Base-by-base conservation (phyloP, 2,113 vertebrate species). In the Perca schrenkii region DNA sequence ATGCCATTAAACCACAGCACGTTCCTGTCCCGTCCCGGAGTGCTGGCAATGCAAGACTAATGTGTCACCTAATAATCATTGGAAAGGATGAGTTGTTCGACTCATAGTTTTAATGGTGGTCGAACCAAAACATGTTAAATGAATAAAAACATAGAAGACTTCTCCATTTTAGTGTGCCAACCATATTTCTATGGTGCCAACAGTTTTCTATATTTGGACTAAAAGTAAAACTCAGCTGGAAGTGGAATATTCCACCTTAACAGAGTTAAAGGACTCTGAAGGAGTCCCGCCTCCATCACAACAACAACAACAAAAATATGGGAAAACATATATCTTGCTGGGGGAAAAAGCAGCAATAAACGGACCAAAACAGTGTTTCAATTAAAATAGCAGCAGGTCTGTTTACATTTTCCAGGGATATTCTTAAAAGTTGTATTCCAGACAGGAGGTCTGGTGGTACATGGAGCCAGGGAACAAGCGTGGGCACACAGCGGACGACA, bases 381-480 rank as follows among this genome's bases (percentile, higher is more conserved):
- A 85, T 84, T 65, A 71, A 89, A 91, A 85, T 64, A 90, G 82
- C 62, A 83, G 70, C 56, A 73, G 58, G 71, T 84, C 72, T 82
- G 74, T 40, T 85, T 73, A 74, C 69, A 21, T 80, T 90, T 91
- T 89, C 86, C 79, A 65, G 70, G 53, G 52, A 84, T 81, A 43
- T 65, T 88, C 63, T 74, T 78, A 77, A 85, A 88, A 73, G 75
- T 57, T 66, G 31, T 72, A 79, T 86, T 80, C 81, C 88, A 89
- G 78, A 79, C 60, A 65, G 66, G 57, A 65, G 71, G 81, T 82
- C 77, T 83, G 25, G 40, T 75, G 57, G 77, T 7, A 61, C 5
- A 47, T 16, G 15, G 62, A 79, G 71, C 60, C 79, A 77, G 40
- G 34, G 71, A 79, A 80, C 80, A 69, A 84, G 62, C 43, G 13